Evolutionary conservation across 2,113 vertebrate species (phyloP), one percentile per base, ranked within the genome.

Genomic region (Oncorhynchus keta): DNA sequence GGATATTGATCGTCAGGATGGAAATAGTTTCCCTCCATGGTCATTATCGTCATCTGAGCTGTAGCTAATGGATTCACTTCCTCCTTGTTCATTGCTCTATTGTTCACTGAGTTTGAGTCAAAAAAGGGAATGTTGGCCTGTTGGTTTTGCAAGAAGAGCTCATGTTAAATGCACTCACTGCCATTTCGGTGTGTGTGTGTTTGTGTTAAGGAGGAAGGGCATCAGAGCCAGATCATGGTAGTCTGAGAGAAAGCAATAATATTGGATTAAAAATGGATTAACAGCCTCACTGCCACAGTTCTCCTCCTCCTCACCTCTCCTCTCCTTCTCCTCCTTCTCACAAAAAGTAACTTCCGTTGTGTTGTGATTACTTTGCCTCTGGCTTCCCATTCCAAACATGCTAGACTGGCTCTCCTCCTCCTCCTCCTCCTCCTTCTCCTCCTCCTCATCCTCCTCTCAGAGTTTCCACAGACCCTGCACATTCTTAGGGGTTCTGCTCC

Each of bases 241-340:
- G 55, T 30, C 26, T 78, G 77, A 72, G 74, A 75, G 68, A 76
- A 81, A 75, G 72, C 73, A 85, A 71, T 85, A 45, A 85, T 74
- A 75, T 57, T 83, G 85, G 85, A 90, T 90, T 89, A 90, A 64
- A 16, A 8, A n/a, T 68, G 79, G 80, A 90, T 89, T 90, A 89
- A 70, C 77, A 51, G 32, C 13, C 2, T 67, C 73, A 0, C 79
- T 51, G 11, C 73, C 72, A 70, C 72, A 70, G 75, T 39, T 71
- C 68, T 83, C 68, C 32, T 26, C 11, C 39, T 80, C 73, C 79
- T 16, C 4, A 7, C 30, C 16, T 1, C n/a, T 62, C 35, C 8
- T 9, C 35, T 64, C 8, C 6, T n/a, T 28, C 39, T 51, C 57
- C 64, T 30, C 30, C 28, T 28, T 28, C 28, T 28, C 28, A 28